A percentile compares a stretch with the other conserved stretches of the same genome.
These are phyloP conservation scores for Lamellibrachia satsuma DNA, from an alignment of 2,888 invertebrate species.

Conservation along the genomic window DNA sequence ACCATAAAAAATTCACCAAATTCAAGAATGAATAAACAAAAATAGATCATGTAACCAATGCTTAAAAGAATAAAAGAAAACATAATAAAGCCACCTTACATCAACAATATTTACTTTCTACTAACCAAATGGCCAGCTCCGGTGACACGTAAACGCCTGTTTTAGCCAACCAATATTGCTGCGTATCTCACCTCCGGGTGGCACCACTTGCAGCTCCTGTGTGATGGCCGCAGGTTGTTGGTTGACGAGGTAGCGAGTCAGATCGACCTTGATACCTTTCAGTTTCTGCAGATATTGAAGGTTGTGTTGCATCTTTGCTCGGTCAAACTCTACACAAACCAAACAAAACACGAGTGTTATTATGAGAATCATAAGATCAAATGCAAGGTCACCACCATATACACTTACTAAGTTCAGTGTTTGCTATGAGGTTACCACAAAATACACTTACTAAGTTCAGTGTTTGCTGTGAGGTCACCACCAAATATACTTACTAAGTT, in stretches of 20 bases:
- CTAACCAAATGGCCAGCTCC: background rate
- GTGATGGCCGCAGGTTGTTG: slow-evolving; percentile 39
- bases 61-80: background rate
- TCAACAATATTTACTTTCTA: background rate
- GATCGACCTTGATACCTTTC: slow-evolving; percentile 47
- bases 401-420: too few species aligned
- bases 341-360: background rate
- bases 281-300: slow-evolving; percentile 46
- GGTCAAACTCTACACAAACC: slow-evolving; percentile 42
- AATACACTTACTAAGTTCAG: too few species aligned
- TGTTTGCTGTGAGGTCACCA: too few species aligned
- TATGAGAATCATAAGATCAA: too few species aligned
- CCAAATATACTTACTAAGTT: background rate
- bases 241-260: slow-evolving; percentile 50
- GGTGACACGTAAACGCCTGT: background rate
- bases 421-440: too few species aligned
- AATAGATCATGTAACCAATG: background rate
- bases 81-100: background rate
- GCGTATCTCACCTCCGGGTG: slow-evolving; percentile 3
- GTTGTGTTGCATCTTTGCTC: slow-evolving; percentile 43
- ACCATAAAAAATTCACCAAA: background rate
- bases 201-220: slow-evolving; percentile 31
- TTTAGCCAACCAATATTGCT: slow-evolving; percentile 2
- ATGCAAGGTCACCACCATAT: too few species aligned
- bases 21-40: background rate